A percentile compares a stretch with the other conserved stretches of the same genome.
Conservation (phyloP, 92 coral and sea anemone genomes). For the Metridium senile region DNA sequence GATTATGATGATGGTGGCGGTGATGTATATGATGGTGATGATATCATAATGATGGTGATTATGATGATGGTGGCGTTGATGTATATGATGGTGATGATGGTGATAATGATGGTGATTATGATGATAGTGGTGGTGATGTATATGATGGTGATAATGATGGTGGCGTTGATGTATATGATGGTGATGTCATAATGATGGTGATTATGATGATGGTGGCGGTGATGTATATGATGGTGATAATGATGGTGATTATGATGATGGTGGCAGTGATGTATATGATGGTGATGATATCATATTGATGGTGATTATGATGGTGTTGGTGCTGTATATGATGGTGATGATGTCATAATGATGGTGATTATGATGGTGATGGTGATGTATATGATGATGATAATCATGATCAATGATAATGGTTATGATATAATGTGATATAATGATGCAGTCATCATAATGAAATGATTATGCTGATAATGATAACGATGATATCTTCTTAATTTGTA, state of each 20-base stretch:
- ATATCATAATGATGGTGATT: background rate
- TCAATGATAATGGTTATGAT: background rate
- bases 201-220: too few relatives aligned
- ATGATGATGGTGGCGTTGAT: background rate
- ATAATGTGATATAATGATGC: background rate
- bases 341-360: background rate
- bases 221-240: background rate
- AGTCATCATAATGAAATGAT: too few relatives aligned
- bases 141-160: background rate
- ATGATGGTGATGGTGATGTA: background rate
- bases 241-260: background rate
- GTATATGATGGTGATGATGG: too few relatives aligned
- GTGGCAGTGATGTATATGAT: background rate
- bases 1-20: background rate
- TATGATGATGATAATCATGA: background rate
- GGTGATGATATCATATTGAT: background rate
- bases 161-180: too few relatives aligned
- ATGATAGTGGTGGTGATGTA: background rate
- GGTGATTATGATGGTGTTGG: background rate
- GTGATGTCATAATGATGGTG: background rate
- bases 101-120: background rate
- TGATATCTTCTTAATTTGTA: background rate
- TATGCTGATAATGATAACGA: too few relatives aligned
- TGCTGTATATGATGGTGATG: too few relatives aligned
- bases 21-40: background rate